Evolutionary conservation across 2,113 vertebrate genomes (phyloP).

Genomic region (Pomatostomus ruficeps): DNA sequence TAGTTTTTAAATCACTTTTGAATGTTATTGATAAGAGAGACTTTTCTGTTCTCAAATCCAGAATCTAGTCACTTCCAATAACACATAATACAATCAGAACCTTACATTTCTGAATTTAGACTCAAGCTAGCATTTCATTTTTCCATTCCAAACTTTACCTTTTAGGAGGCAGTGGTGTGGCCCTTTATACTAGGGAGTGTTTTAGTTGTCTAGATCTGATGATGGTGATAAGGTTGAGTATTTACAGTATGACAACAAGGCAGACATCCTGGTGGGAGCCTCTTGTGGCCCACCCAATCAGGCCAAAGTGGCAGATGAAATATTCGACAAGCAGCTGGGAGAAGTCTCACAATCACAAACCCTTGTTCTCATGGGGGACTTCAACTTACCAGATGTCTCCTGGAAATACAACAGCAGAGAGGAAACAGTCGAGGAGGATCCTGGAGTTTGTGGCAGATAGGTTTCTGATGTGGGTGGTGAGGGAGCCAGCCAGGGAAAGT

Average conservation of each 20-base stretch:
- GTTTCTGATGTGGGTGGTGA: neutral
- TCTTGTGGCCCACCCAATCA: neutral
- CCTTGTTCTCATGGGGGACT: neutral
- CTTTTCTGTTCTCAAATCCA: neutral
- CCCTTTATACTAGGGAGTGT: neutral
- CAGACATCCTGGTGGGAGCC: neutral
- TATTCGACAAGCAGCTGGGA: neutral
- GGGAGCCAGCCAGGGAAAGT: no score
- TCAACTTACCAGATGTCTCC: neutral
- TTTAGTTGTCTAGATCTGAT: neutral
- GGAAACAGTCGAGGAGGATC: neutral
- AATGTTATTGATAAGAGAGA: neutral
- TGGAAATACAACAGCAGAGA: neutral
- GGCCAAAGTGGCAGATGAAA: neutral
- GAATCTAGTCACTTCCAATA: neutral
- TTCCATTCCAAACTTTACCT: neutral
- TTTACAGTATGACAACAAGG: neutral
- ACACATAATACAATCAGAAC: neutral
- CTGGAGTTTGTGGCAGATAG: no score
- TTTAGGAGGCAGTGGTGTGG: neutral
- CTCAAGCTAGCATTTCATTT: neutral
- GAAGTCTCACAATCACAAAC: neutral
- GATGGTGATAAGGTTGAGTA: neutral
- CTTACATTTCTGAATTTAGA: neutral
- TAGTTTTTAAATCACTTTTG: neutral